Conservation (phyloP, 2,113 vertebrate genomes). For the Paramisgurnus dabryanus region DNA sequence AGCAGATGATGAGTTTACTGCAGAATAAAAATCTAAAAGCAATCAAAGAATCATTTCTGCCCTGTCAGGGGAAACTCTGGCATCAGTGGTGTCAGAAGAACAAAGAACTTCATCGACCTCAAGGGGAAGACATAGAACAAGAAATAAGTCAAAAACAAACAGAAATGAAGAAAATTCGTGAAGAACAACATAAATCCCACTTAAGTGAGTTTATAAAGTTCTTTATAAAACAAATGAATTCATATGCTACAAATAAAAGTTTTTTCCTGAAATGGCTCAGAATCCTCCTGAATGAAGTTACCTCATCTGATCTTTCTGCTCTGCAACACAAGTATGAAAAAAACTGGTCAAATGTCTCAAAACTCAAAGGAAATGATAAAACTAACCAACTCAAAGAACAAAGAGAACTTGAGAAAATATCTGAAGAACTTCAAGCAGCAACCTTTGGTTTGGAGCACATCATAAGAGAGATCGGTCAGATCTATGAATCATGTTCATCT, state of each 20-base stretch:
- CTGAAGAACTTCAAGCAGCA: conserved; percentile 56
- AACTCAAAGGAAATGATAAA: conserved; percentile 53
- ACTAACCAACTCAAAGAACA: conserved; percentile 20
- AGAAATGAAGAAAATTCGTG: background rate
- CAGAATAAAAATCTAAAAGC: too few relatives aligned
- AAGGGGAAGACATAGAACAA: background rate
- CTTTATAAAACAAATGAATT: background rate
- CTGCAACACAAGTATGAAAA: conserved; percentile 59
- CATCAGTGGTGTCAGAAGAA: conserved; percentile 1
- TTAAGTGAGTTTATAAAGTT: background rate
- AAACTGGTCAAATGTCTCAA: conserved; percentile 58
- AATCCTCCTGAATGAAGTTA: conserved; percentile 59
- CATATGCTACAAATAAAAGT: background rate
- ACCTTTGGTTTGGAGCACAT: conserved; percentile 61
- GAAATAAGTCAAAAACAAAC: background rate
- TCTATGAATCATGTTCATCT: too few relatives aligned
- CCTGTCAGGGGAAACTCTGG: too few relatives aligned
- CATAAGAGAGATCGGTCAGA: too few relatives aligned
- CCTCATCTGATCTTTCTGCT: conserved; percentile 46
- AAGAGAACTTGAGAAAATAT: conserved; percentile 63
- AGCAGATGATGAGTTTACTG: too few relatives aligned
- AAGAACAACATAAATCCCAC: background rate
- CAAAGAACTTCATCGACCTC: conserved; percentile 15
- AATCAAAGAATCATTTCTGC: too few relatives aligned
- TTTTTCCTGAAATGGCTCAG: conserved; percentile 73